Evolutionary conservation across 2,888 invertebrate species (phyloP).

Genomic region (Oeneis ivallda): DNA sequence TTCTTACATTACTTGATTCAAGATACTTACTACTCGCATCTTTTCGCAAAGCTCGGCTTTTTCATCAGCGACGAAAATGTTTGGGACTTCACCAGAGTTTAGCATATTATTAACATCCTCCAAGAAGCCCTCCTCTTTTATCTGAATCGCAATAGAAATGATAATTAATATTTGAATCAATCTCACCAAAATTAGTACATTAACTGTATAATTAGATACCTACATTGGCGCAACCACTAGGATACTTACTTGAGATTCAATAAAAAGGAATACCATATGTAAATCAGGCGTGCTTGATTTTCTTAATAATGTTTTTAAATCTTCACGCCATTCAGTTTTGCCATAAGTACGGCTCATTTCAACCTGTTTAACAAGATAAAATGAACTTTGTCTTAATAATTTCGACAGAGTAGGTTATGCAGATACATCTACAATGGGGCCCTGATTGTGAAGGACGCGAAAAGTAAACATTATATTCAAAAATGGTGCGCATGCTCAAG

Average conservation of each 20-base stretch:
- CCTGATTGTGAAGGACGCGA: too few species aligned
- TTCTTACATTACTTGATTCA: too few species aligned
- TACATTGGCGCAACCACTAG: not conserved
- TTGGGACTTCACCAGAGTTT: conserved; percentile 96
- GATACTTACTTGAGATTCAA: conserved; percentile 89
- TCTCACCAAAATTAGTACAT: not conserved
- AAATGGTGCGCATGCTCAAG: too few species aligned
- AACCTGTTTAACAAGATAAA: conserved; percentile 69
- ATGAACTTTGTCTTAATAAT: too few species aligned
- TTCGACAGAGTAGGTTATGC: too few species aligned
- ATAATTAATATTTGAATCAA: not conserved
- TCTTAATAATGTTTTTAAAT: conserved; percentile 89
- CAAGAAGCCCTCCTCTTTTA: conserved; percentile 95
- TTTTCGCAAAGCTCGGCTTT: conserved; percentile 95
- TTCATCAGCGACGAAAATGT: conserved; percentile 92
- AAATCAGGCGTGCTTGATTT: conserved; percentile 92
- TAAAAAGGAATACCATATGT: conserved; percentile 94
- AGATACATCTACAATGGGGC: too few species aligned
- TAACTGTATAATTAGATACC: not conserved
- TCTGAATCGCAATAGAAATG: conserved; percentile 67
- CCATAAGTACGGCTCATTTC: conserved; percentile 95
- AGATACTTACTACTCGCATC: conserved; percentile 85
- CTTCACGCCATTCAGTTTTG: conserved; percentile 93
- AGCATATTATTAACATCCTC: conserved; percentile 96
- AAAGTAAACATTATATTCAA: too few species aligned